Percentiles rank a stretch among this genome's conserved stretches.
phyloP scores from a whole-genome alignment of 2,797 vertebrate species.

The Ctenosaura bakeri region DNA sequence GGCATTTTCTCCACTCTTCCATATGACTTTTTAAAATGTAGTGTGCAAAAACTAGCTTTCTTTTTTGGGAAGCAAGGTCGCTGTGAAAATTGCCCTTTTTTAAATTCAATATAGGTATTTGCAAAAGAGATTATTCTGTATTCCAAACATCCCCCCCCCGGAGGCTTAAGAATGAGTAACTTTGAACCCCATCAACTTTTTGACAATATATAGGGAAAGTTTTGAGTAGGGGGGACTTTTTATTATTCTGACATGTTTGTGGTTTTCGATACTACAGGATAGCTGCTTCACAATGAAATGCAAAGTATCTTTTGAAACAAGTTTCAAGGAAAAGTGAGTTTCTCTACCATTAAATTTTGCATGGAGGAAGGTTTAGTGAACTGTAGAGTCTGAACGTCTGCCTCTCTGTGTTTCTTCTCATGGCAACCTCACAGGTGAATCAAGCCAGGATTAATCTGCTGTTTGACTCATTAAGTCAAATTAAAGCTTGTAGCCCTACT shows the following conservation, averaged over 20 bases:
- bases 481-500: slow-evolving; percentile 13
- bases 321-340: background rate
- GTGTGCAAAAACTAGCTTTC: background rate
- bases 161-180: background rate
- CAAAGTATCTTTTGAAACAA: slow-evolving; percentile 2
- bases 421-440: background rate
- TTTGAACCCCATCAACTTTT: background rate
- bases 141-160: background rate
- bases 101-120: background rate
- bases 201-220: background rate
- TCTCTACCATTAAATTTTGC: background rate
- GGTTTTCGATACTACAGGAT: background rate
- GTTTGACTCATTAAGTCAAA: slow-evolving; percentile 11
- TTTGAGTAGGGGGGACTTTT: background rate
- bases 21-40: background rate
- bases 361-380: background rate
- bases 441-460: slow-evolving; percentile 8
- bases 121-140: background rate
- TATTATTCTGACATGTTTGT: background rate
- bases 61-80: background rate
- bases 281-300: background rate
- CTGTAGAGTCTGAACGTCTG: background rate
- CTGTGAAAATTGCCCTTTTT: background rate
- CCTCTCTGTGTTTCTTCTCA: slow-evolving; percentile 1
- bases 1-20: background rate